Evolutionary conservation across 2,113 vertebrate genomes (phyloP), one percentile per base, ranked within the genome.

Genomic region (Pelodiscus sinensis): DNA sequence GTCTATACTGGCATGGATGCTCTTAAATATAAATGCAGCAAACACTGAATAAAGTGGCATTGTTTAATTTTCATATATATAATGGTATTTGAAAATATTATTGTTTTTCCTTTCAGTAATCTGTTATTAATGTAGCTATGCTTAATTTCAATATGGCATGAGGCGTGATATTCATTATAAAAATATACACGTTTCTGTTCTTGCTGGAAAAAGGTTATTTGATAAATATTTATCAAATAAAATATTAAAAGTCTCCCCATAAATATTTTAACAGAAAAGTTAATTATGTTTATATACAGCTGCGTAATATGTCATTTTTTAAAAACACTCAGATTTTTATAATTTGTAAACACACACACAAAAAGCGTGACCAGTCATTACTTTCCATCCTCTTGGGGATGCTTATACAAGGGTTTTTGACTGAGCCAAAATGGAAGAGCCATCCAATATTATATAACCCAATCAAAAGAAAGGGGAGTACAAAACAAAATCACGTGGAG

Each of bases 111-210:
- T 85, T 35, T 71, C 4, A 35, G 65, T 79, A 27, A 94, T 58
- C 86, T 75, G 65, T 88, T 27, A 27, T 35, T 81, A 52, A 65
- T 65, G 52, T 1, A 0, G 57, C 44, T 25, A n/a, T 52, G 22
- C 18, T 62, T 82, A 38, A 89, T 90, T 95, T 94, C 92, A 93
- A 85, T 82, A 94, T 65, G 94, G 86, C 95, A 96, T 93, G 91
- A 93, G 95, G 94, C 95, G 44, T 51, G 78, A 84, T 31, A 79
- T 78, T 38, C 82, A 82, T 94, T 95, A 97, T 93, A 95, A 96
- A 97, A 96, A 97, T 92, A 96, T 44, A 95, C 25, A 84, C 73
- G 82, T 79, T 95, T 96, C 81, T 86, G 38, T 60, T 24, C 62
- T 79, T 87, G 84, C 88, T 86, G 90, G 71, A 96, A 93, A 95